These are phyloP conservation scores for Microhierax caerulescens DNA, from an alignment of 2,797 vertebrate genomes.

Conservation along the genomic window DNA sequence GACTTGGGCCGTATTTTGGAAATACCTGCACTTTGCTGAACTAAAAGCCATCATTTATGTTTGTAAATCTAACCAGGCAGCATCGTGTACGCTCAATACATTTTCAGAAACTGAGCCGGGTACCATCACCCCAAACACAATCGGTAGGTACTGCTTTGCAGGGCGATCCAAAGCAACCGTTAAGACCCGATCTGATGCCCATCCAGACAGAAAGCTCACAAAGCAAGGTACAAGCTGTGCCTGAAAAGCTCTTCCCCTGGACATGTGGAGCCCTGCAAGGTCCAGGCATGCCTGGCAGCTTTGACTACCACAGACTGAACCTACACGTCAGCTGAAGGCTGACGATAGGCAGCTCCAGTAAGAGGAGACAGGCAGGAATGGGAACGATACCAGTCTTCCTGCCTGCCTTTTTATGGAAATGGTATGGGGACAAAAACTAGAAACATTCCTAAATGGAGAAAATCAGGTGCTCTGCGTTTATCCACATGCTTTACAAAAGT, in stretches of 20 bases:
- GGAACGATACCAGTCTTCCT: neutral
- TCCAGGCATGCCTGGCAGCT: neutral
- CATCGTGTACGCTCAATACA: accelerated
- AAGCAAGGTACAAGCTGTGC: neutral
- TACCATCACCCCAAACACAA: neutral
- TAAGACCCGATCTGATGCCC: neutral
- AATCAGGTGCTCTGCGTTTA: neutral
- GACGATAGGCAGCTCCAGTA: neutral
- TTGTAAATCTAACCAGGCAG: neutral
- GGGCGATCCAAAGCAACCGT: neutral
- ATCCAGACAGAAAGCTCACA: neutral
- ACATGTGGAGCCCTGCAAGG: neutral
- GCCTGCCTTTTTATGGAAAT: neutral
- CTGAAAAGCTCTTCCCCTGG: neutral
- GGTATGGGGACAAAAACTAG: accelerated
- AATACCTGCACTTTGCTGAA: neutral
- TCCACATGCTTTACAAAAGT: accelerated
- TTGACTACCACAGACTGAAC: neutral
- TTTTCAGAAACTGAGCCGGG: neutral
- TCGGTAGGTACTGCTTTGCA: neutral
- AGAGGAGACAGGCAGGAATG: neutral
- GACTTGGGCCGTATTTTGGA: neutral
- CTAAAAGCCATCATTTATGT: neutral
- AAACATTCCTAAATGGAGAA: neutral
- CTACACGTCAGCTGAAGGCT: neutral